Base-by-base conservation (phyloP, 2,797 vertebrate genomes). In the Arnoldichthys spilopterus region DNA sequence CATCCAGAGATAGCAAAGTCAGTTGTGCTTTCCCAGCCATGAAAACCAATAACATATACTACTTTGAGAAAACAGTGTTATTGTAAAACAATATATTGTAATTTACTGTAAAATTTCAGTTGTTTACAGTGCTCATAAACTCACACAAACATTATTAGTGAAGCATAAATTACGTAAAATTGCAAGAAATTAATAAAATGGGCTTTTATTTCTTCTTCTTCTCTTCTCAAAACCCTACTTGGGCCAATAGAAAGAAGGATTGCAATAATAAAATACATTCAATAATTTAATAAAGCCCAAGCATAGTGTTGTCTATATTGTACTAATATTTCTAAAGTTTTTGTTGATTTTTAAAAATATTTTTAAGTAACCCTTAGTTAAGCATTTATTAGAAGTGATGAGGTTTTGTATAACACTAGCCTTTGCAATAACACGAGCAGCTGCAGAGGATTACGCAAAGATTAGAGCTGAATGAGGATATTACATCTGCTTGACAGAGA, bases 401-500 rank as follows among this genome's bases (percentile, higher is more conserved):
- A 24, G 22, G 30, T 64, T 67, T 66, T 45, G 54, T 71, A 37
- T 71, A 70, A 70, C 3, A 2, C n/a, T 8, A 43, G 22, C 22
- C 6, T 12, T 22, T 54, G 13, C 16, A 71, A 56, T 53, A 71
- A 56, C 69, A 43, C 0, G 68, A 12, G n/a, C 47, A 47, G 69
- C 28, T 64, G 58, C 32, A 63, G 32, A 59, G 34, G 61, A 58
- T 47, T 68, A 74, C 18, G 11, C 24, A 6, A 13, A 71, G 69
- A 71, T 56, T 56, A 49, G 22, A 69, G 18, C 2, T 63, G 51
- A 76, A 59, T 76, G 63, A 53, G 22, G 28, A 67, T 11, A 79
- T 68, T 20, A 71, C 0, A 12, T 26, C 20, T 26, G 67, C 34
- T 54, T n/a, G 43, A 80, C 37, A 66, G n/a, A 47, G 47, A 51